Percentiles rank a stretch among this genome's conserved stretches.
These are phyloP conservation scores for Bombyx mori DNA, from an alignment of 1,140 invertebrate species.

Conservation along the genomic window DNA sequence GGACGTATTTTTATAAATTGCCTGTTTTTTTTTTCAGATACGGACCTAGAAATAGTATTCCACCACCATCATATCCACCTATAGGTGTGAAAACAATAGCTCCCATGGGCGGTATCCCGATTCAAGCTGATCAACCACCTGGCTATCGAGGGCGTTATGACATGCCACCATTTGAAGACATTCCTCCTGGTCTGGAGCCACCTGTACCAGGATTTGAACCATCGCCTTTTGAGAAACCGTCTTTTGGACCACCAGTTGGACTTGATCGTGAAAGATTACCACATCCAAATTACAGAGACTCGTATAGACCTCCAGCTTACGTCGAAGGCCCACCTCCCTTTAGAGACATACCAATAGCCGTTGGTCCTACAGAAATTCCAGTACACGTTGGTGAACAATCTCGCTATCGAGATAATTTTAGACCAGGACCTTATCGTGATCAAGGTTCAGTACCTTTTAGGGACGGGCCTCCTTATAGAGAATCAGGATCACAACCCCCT, in stretches of 20 bases:
- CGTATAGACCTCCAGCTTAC: constrained; percentile 45
- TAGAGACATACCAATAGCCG: constrained; percentile 40
- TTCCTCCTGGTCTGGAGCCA: constrained; percentile 65
- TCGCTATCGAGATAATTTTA: constrained; percentile 51
- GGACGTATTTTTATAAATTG: constrained; percentile 4
- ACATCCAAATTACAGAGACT: constrained; percentile 50
- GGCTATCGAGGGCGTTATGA: constrained; percentile 57
- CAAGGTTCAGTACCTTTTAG: constrained; percentile 40
- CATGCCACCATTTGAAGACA: constrained; percentile 55
- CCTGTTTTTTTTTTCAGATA: constrained; percentile 49
- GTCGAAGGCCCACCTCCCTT: constrained; percentile 39
- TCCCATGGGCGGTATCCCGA: constrained; percentile 24
- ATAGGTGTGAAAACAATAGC: constrained; percentile 42
- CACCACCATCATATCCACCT: constrained; percentile 41
- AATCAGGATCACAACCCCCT: constrained; percentile 24
- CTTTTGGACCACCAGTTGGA: constrained; percentile 42
- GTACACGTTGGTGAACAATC: constrained; percentile 38
- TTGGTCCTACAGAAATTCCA: constrained; percentile 44
- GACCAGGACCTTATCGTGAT: constrained; percentile 42
- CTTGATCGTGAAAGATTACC: constrained; percentile 55
- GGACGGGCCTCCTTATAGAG: constrained; percentile 51
- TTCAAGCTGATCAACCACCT: constrained; percentile 35
- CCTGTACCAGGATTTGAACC: constrained; percentile 71
- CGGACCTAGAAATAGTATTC: constrained; percentile 46
- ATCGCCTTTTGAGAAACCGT: constrained; percentile 58